A percentile compares a stretch with the other conserved stretches of the same genome.
Conservation (phyloP, 2,113 vertebrate species). For the Xiphophorus hellerii region DNA sequence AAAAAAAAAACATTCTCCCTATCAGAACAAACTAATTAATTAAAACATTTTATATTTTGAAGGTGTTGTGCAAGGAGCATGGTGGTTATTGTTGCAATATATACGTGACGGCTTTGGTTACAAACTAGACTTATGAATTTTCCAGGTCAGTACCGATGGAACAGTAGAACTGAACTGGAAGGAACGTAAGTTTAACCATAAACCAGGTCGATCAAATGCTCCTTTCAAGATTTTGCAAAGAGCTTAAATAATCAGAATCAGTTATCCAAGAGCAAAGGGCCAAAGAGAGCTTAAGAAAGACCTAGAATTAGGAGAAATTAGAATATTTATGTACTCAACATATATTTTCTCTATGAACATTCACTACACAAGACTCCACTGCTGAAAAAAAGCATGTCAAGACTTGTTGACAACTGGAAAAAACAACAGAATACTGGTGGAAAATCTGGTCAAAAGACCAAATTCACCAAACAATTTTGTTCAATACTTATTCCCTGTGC, state of each 20-base stretch:
- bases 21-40: background rate
- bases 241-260: background rate
- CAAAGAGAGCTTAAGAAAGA: background rate
- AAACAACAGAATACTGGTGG: background rate
- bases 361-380: background rate
- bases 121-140: background rate
- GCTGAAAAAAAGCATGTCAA: background rate
- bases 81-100: background rate
- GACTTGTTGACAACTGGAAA: background rate
- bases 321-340: background rate
- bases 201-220: too few species aligned
- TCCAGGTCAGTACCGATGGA: background rate
- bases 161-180: background rate
- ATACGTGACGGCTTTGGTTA: background rate
- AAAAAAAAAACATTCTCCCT: background rate
- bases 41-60: background rate
- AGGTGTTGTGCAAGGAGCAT: background rate
- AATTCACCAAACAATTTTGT: background rate
- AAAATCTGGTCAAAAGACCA: too few species aligned
- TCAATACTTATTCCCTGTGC: background rate
- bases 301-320: background rate
- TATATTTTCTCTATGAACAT: background rate
- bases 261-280: background rate
- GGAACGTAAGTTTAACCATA: background rate
- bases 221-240: too few species aligned